phyloP scores from a whole-genome alignment of 2,888 invertebrate species.

The Mythimna pallens region DNA sequence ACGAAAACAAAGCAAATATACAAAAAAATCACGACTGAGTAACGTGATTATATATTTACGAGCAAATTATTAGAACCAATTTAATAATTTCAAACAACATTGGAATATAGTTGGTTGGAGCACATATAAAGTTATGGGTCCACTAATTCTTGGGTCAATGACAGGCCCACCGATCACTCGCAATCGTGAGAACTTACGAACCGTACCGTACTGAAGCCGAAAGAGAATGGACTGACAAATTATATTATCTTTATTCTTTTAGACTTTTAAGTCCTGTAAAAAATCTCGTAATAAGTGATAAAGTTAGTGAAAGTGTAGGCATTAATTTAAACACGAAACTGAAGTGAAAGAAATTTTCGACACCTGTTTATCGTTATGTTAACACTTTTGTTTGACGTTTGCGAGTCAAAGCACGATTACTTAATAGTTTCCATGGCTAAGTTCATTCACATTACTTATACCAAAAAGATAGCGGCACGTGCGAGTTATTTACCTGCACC shows the following conservation, averaged over 20 bases:
- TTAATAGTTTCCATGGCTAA: conserved; percentile 15
- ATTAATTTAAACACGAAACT: conserved; percentile 12
- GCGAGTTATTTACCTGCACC: conserved; percentile 14
- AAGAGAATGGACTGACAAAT: conserved; percentile 58
- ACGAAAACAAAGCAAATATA: conserved; percentile 17
- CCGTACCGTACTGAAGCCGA: conserved; percentile 49
- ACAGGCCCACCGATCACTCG: conserved; percentile 65
- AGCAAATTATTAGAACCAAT: conserved; percentile 23
- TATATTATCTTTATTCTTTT: conserved; percentile 28
- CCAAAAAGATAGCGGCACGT: conserved; percentile 16
- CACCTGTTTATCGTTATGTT: conserved; percentile 23
- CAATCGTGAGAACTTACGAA: conserved; percentile 65
- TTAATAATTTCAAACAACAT: conserved; percentile 37
- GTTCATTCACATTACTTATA: conserved; percentile 44
- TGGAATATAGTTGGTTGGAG: conserved; percentile 30
- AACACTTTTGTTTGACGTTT: conserved; percentile 33
- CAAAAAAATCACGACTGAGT: conserved; percentile 19
- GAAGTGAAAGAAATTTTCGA: conserved; percentile 32
- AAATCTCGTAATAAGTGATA: conserved; percentile 25
- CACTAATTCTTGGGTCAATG: conserved; percentile 70
- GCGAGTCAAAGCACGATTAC: conserved; percentile 22
- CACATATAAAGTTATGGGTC: conserved; percentile 54
- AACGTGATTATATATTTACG: conserved; percentile 26
- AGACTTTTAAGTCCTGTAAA: conserved; percentile 23
- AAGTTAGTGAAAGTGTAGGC: conserved; percentile 49